Conservation (phyloP, 2,113 vertebrate genomes). For the Osmerus mordax region DNA sequence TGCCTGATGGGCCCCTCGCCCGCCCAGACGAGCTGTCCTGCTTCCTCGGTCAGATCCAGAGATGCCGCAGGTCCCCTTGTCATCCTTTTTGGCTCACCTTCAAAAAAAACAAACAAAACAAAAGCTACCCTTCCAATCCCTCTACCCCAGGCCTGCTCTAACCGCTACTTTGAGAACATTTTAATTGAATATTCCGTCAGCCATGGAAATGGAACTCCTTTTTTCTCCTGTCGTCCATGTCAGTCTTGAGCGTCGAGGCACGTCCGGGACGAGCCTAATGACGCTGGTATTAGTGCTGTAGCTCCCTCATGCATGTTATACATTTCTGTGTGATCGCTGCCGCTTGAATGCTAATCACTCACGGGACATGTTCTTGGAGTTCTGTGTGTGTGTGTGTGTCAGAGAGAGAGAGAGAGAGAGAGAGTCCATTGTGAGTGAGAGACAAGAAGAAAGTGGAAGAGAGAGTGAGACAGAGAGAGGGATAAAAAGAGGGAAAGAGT, state of each 20-base stretch:
- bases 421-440: not conserved
- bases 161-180: conserved; percentile 38
- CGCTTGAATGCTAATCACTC: conserved; percentile 42
- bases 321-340: conserved; percentile 40
- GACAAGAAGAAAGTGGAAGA: not conserved
- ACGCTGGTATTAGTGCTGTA: conserved; percentile 50
- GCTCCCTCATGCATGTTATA: conserved; percentile 54
- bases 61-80: not conserved
- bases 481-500: conserved; percentile 8
- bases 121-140: conserved; percentile 19
- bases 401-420: not conserved
- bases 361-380: conserved; percentile 11
- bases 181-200: conserved; percentile 62
- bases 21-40: too few relatives aligned
- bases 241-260: conserved; percentile 42
- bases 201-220: conserved; percentile 23
- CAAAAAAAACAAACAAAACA: conserved; percentile 3
- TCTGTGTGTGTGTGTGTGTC: not conserved
- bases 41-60: not conserved
- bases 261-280: conserved; percentile 44
- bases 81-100: not conserved
- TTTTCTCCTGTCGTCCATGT: conserved; percentile 41
- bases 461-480: too few relatives aligned
- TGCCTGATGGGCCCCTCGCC: too few relatives aligned
- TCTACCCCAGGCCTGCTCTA: conserved; percentile 1